Conservation (phyloP, 2,113 vertebrate species). For the Dryoscopus gambensis region DNA sequence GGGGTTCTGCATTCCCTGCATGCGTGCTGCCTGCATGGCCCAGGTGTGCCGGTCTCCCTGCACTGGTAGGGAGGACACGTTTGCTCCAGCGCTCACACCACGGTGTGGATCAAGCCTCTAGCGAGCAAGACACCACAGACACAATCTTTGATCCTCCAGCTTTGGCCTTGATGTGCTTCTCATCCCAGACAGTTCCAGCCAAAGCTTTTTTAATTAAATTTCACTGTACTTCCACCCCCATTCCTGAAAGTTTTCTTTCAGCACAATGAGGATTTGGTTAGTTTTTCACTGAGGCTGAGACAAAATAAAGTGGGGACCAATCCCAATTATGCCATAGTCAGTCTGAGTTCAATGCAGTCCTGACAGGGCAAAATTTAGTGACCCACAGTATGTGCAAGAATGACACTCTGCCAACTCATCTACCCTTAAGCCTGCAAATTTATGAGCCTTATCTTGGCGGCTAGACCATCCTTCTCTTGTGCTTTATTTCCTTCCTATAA, state of each 20-base stretch:
- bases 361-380: background rate
- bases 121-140: background rate
- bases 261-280: accelerated
- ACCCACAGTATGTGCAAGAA: accelerated
- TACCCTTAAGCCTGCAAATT: background rate
- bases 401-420: background rate
- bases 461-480: background rate
- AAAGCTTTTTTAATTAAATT: background rate
- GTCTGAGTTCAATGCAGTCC: background rate
- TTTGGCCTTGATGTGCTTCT: background rate
- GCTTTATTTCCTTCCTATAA: slow-evolving; percentile 11
- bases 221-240: background rate
- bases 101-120: background rate
- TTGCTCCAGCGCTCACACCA: background rate
- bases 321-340: too few relatives aligned
- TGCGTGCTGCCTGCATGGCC: accelerated
- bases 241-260: background rate
- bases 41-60: accelerated
- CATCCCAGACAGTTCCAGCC: background rate
- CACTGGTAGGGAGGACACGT: accelerated
- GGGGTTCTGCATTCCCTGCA: background rate
- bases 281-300: background rate
- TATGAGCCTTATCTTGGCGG: slow-evolving; percentile 4
- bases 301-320: background rate
- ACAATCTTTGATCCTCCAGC: background rate